These are phyloP conservation scores for Tricholaema leucomelas DNA, from an alignment of 2,113 vertebrate genomes.

Conservation along the genomic window DNA sequence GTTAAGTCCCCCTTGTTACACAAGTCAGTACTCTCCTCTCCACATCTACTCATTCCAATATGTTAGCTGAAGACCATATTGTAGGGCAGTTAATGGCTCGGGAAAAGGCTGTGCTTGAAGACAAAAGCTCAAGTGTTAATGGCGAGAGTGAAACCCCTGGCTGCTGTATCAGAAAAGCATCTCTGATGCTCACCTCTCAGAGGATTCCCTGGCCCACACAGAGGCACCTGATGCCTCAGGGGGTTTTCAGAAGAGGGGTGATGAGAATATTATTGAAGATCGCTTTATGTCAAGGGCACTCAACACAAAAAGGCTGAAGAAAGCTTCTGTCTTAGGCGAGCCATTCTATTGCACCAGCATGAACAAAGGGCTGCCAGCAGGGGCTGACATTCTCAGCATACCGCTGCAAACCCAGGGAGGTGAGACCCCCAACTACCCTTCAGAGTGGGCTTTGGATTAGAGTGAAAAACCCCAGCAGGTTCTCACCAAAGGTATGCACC, in stretches of 20 bases:
- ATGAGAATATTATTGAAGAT: constrained; percentile 55
- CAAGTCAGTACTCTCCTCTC: constrained; percentile 55
- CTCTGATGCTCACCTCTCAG: constrained; percentile 39
- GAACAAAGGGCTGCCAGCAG: constrained; percentile 56
- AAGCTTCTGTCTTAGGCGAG: constrained; percentile 75
- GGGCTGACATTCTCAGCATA: constrained; percentile 61
- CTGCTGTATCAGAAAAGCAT: constrained; percentile 64
- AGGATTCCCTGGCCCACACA: constrained; percentile 56
- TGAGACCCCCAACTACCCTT: constrained; percentile 62
- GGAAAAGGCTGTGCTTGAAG: background rate
- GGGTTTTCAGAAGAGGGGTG: constrained; percentile 46
- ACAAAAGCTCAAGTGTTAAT: constrained; percentile 7
- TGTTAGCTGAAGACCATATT: constrained; percentile 61
- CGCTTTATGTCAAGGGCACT: constrained; percentile 80
- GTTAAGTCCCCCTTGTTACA: constrained; percentile 30
- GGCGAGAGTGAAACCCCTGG: constrained; percentile 13
- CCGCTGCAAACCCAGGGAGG: constrained; percentile 66
- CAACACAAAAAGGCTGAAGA: constrained; percentile 70
- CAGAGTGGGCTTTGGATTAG: constrained; percentile 55
- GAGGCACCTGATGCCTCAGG: constrained; percentile 58
- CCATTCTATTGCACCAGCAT: constrained; percentile 48
- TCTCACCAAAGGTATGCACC: constrained; percentile 49
- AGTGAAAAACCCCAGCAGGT: constrained; percentile 35
- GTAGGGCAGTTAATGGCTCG: constrained; percentile 38
- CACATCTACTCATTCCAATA: constrained; percentile 48